Evolutionary conservation across 2,797 vertebrate species (phyloP).

Genomic region (Mus caroli): DNA sequence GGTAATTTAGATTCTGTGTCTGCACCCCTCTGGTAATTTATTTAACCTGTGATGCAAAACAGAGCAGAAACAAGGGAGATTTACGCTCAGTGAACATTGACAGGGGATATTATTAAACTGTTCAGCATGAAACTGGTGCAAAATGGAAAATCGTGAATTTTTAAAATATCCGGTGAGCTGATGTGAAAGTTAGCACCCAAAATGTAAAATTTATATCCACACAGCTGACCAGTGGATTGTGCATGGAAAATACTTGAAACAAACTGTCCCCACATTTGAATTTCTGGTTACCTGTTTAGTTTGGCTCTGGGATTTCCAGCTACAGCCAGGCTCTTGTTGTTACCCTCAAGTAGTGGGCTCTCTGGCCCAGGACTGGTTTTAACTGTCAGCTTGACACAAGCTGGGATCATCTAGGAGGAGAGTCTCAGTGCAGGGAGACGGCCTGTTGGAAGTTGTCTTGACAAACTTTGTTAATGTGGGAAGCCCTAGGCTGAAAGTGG

Average conservation of each 20-base stretch:
- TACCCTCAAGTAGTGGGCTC: too few relatives aligned
- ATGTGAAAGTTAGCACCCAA: not conserved
- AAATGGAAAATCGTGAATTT: conserved; percentile 35
- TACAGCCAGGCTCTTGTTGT: not conserved
- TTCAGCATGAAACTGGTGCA: not conserved
- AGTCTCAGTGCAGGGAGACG: not conserved
- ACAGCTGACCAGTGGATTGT: not conserved
- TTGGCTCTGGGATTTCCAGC: not conserved
- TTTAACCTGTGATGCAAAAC: conserved; percentile 24
- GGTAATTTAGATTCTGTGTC: conserved; percentile 14
- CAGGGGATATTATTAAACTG: conserved; percentile 1
- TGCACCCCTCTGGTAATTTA: not conserved
- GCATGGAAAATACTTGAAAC: not conserved
- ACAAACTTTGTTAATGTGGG: not conserved
- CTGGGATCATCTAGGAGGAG: not conserved
- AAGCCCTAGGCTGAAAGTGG: not conserved
- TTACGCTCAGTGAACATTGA: not conserved
- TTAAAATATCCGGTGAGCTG: not conserved
- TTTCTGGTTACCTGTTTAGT: not conserved
- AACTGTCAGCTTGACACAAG: not conserved
- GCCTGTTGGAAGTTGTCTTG: not conserved
- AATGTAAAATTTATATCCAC: not conserved
- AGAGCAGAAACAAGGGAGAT: not conserved
- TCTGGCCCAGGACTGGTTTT: not conserved
- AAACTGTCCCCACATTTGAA: not conserved